Base-by-base conservation (phyloP, 2,113 vertebrate species). In the Leiothrix lutea region DNA sequence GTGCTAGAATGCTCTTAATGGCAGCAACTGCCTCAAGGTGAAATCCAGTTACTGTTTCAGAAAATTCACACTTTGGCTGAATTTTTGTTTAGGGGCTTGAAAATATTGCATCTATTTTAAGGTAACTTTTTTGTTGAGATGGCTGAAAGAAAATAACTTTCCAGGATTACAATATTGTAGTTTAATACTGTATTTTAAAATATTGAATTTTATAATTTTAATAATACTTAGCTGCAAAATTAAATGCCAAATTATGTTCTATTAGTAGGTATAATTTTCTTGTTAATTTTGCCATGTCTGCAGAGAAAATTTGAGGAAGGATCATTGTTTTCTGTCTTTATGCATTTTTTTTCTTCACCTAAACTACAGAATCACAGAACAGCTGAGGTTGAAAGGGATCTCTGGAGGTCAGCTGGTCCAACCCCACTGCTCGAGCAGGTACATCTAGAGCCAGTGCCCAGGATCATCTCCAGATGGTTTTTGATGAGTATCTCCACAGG, bases 361-460 rank as follows among this genome's bases (percentile, higher is more conserved):
- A 28, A 79, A n/a, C 21, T 48, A 29, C 21, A 65, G 45, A 62
- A 25, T 17, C 24, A 14, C 25, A 53, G n/a, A n/a, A 38, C 9
- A 48, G 6, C 14, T 84, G 73, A 72, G 35, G 12, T 54, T 0
- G 2, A 31, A 36, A 81, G 25, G 16, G 19, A 9, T 51, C 38
- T 67, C 35, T 64, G 64, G 18, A 66, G 9, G 9, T 45, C 14
- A 23, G 0, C 24, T 82, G 28, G 18, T 42, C 24, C 24, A 54
- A 3, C 0, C 8, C 6, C 8, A 3, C 28, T 47, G 54, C 21
- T 75, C 70, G 35, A 1, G 12, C 24, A 31, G 25, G 25, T n/a
- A n/a, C n/a, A 47, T 69, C 29, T 22, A 25, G 47, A 35, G 20
- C 13, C 53, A 53, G 6, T 47, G 24, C 9, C 29, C 47, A 29